A percentile compares a stretch with the other conserved stretches of the same genome.
Conservation (phyloP, 1,140 invertebrate genomes). For the Kradibia gibbosae region DNA sequence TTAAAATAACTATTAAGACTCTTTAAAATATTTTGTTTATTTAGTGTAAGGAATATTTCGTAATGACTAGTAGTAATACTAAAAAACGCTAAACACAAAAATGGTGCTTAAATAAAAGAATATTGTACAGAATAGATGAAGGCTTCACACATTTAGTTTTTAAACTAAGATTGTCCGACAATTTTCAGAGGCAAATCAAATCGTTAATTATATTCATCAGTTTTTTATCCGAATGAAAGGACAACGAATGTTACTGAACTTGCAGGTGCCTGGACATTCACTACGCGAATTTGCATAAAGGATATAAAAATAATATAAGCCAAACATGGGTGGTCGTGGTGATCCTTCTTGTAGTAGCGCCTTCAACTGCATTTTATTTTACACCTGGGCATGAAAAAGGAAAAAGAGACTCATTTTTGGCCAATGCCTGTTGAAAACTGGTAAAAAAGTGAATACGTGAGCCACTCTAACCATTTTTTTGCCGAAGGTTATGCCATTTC, state of each 20-base stretch:
- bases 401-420: neutral
- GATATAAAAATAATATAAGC: constrained; percentile 23
- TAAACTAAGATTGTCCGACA: neutral
- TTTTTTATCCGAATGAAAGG: neutral
- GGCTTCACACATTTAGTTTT: neutral
- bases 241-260: neutral
- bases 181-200: constrained; percentile 7
- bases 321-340: constrained; percentile 2
- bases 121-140: neutral
- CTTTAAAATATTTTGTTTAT: too few relatives aligned
- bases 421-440: neutral
- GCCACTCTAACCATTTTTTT: constrained; percentile 21
- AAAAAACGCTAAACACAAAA: too few relatives aligned
- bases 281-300: neutral
- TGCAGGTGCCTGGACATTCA: neutral
- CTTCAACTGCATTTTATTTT: constrained; percentile 31
- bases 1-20: too few relatives aligned
- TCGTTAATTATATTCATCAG: neutral
- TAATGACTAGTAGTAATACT: too few relatives aligned
- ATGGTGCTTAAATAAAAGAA: neutral
- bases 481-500: constrained; percentile 20
- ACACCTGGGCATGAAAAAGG: neutral
- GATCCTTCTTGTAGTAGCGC: neutral
- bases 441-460: neutral
- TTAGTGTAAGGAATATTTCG: too few relatives aligned